Percentiles rank a stretch among this genome's conserved stretches.
These are phyloP conservation scores for Poecile atricapillus DNA, from an alignment of 2,113 vertebrate genomes.

Conservation along the genomic window DNA sequence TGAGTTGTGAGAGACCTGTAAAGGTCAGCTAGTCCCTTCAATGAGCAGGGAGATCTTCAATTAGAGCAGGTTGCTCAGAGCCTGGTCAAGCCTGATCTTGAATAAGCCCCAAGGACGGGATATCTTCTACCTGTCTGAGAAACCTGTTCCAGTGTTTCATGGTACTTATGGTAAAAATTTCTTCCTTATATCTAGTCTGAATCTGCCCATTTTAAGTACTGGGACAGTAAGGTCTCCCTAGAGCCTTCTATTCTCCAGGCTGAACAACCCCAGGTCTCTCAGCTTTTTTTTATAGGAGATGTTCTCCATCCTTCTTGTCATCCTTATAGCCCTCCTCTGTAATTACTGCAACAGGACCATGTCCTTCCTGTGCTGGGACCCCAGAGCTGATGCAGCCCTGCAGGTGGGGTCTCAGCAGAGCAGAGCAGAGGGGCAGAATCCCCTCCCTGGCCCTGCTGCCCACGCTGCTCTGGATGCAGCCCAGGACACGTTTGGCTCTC, in stretches of 20 bases:
- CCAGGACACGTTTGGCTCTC: not conserved
- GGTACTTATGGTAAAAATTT: not conserved
- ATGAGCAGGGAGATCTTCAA: not conserved
- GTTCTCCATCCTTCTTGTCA: not conserved
- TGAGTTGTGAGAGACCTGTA: not conserved
- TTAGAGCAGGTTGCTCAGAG: not conserved
- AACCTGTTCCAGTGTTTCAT: not conserved
- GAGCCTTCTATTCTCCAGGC: not conserved
- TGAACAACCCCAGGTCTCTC: not conserved
- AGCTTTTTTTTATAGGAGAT: not conserved
- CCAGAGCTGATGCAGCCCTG: not conserved
- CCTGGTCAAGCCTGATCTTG: not conserved
- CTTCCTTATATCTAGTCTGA: not conserved
- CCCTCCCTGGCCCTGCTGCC: not conserved
- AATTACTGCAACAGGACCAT: not conserved
- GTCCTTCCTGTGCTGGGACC: accelerated
- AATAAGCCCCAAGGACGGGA: not conserved
- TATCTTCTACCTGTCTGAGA: not conserved
- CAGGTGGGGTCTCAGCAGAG: not conserved
- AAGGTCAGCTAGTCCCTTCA: not conserved
- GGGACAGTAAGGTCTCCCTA: not conserved
- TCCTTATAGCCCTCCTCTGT: not conserved
- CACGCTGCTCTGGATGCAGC: not conserved
- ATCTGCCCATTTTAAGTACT: not conserved
- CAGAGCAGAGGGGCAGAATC: not conserved